A percentile compares a stretch with the other conserved stretches of the same genome.
Conservation (phyloP, 2,888 invertebrate species). For the Ametastegia equiseti region DNA sequence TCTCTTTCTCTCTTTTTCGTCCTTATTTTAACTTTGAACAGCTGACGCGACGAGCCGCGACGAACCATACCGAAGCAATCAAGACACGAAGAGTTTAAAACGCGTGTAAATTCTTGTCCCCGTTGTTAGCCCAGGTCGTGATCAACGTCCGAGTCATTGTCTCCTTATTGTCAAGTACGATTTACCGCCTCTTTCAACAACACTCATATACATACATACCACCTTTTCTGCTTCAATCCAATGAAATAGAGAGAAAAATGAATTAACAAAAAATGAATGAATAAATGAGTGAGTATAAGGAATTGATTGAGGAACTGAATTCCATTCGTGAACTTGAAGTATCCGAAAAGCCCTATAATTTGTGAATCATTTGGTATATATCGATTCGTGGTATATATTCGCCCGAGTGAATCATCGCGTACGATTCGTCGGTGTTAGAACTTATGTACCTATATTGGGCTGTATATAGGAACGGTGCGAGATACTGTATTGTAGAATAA, state of each 20-base stretch:
- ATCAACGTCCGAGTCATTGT: conserved; percentile 35
- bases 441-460: neutral
- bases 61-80: neutral
- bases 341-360: neutral
- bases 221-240: too few species aligned
- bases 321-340: neutral
- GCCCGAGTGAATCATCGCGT: conserved; percentile 20
- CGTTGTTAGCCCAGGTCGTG: conserved; percentile 41
- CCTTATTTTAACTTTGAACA: conserved; percentile 21
- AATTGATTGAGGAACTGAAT: neutral
- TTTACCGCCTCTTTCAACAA: neutral
- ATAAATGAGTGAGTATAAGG: neutral
- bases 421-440: conserved; percentile 13
- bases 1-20: neutral
- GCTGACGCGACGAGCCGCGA: neutral
- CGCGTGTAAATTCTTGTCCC: conserved; percentile 36
- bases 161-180: neutral
- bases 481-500: neutral
- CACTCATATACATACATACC: neutral
- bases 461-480: neutral
- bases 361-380: conserved; percentile 7
- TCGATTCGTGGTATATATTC: neutral
- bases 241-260: too few species aligned
- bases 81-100: conserved; percentile 19
- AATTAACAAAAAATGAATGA: neutral